Percentiles rank a stretch among this genome's conserved stretches.
Conservation (phyloP, 2,113 vertebrate genomes). For the Echinops telfairi region DNA sequence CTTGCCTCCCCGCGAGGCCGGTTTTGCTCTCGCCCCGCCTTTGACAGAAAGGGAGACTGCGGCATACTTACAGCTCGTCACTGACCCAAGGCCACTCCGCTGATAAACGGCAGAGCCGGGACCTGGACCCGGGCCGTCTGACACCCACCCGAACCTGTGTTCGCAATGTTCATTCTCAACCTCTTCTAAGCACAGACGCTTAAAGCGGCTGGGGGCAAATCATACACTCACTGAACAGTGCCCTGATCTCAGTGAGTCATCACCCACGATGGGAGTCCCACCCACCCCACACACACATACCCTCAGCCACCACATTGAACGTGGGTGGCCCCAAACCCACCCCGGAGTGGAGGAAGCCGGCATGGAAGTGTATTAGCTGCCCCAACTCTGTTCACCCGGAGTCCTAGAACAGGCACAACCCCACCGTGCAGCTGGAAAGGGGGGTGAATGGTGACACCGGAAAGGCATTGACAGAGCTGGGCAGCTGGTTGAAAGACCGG, state of each 20-base stretch:
- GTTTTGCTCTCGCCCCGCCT: neutral
- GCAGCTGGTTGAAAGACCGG: no score
- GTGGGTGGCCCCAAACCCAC: no score
- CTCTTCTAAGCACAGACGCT: neutral
- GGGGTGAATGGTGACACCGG: no score
- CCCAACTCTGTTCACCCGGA: neutral
- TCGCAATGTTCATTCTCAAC: neutral
- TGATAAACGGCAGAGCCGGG: neutral
- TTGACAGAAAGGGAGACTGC: neutral
- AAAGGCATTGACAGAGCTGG: no score
- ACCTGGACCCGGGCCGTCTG: fast-evolving
- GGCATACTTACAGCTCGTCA: neutral
- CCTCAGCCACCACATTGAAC: neutral
- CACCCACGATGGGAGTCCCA: no score
- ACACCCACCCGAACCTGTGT: no score
- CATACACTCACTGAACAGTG: neutral
- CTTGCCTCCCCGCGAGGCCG: neutral
- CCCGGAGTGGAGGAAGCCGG: neutral
- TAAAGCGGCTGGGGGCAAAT: fast-evolving
- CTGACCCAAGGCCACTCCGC: neutral
- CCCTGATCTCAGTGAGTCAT: neutral
- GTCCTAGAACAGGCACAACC: neutral
- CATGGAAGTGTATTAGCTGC: no score
- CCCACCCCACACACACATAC: neutral
- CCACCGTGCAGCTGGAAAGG: neutral